Base-by-base conservation (phyloP, 2,113 vertebrate species). In the Tachycineta bicolor region DNA sequence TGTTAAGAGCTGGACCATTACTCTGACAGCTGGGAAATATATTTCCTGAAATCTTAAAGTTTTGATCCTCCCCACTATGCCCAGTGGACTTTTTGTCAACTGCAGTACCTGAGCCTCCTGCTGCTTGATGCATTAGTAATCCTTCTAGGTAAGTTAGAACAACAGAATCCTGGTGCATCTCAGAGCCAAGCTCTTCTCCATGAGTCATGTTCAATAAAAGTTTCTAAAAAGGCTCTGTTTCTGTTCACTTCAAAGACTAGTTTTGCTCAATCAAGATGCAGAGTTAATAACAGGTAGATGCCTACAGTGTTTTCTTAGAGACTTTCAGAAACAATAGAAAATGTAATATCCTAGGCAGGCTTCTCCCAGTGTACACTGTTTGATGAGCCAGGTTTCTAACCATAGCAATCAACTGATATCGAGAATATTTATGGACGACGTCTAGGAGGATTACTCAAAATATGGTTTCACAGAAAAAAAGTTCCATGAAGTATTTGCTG, bases 181-280 rank as follows among this genome's bases (percentile, higher is more conserved):
- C 99, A 99, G 99, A 99, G 99, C 99, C 98, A 99, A 99, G 99
- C 98, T 99, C 99, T 99, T 99, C 99, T 98, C 99, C 99, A 99
- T 99, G 99, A 99, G 99, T 99, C 99, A 99, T 99, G 99, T 99
- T 99, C 99, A 99, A 99, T 96, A 98, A 93, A 98, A 98, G 98
- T 98, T 98, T 98, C 98, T 98, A 97, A 98, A 98, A 97, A 96
- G 96, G 96, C 97, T 97, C 94, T 97, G 94, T 94, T 97, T 97
- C 97, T 97, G 91, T 87, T 98, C 96, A 97, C 96, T 96, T 96
- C 83, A 83, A 97, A 97, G 88, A 91, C 84, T 82, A 90, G 60
- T 89, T 95, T 84, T 91, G 92, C 65, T 94, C 76, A 96, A 80
- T 47, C 10, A 23, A 96, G 94, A 96, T 28, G 87, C 59, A 92